These are phyloP conservation scores for Diprion similis DNA, from an alignment of 1,140 invertebrate genomes.

Conservation along the genomic window DNA sequence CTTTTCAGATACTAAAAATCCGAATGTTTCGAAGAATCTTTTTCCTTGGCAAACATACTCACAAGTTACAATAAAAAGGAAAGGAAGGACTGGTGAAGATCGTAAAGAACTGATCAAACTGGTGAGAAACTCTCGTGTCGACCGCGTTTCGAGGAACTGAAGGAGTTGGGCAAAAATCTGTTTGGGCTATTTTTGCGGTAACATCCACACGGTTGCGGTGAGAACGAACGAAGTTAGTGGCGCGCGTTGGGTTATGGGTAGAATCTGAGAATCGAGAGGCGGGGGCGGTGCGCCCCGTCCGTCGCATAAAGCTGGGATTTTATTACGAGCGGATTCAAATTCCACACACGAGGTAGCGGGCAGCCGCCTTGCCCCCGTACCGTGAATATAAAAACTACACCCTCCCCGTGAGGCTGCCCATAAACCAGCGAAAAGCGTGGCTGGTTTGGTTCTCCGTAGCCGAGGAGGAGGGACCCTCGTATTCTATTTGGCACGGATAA, in stretches of 20 bases:
- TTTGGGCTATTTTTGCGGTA: slow-evolving; percentile 49
- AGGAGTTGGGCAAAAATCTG: slow-evolving; percentile 32
- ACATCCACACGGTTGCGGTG: slow-evolving; percentile 42
- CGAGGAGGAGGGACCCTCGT: slow-evolving; percentile 21
- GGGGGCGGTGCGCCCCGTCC: slow-evolving; percentile 30
- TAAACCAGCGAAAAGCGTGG: neutral
- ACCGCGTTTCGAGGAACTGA: neutral
- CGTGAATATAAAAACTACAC: slow-evolving; percentile 4
- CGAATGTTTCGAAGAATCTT: too few relatives aligned
- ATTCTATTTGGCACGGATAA: slow-evolving; percentile 45
- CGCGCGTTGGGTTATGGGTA: slow-evolving; percentile 2
- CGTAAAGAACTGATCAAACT: too few relatives aligned
- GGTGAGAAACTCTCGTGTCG: too few relatives aligned
- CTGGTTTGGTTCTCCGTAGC: too few relatives aligned
- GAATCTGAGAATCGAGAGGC: slow-evolving; percentile 24
- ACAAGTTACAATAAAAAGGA: too few relatives aligned
- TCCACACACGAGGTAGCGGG: slow-evolving; percentile 42
- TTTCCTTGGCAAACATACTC: too few relatives aligned
- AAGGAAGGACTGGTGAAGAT: too few relatives aligned
- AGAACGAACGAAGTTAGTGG: neutral
- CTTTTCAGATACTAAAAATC: too few relatives aligned
- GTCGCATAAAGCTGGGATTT: slow-evolving; percentile 61
- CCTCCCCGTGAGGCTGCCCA: neutral
- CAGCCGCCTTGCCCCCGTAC: neutral
- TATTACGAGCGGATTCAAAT: slow-evolving; percentile 62